Percentiles rank a stretch among this genome's conserved stretches.
Evolutionary conservation across 2,113 vertebrate genomes (phyloP).

Genomic region (Mastomys coucha): DNA sequence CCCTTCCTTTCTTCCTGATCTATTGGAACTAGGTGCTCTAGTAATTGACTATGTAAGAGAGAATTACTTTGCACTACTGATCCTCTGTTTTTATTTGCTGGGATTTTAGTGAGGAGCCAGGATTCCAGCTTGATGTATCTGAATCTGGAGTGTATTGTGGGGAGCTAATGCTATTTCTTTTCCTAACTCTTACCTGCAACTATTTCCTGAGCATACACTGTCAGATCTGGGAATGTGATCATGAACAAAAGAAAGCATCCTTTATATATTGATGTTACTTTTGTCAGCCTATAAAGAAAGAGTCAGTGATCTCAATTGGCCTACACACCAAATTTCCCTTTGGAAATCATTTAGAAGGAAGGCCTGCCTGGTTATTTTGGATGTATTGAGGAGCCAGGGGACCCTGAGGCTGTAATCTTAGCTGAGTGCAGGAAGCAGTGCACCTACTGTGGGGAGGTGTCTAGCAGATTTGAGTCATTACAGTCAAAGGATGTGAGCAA

Average conservation of each 20-base stretch:
- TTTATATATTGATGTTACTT: not conserved
- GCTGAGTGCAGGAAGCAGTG: not conserved
- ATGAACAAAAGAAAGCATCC: not conserved
- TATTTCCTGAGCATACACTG: not conserved
- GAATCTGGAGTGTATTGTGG: not conserved
- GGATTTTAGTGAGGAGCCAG: too few species aligned
- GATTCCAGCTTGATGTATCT: not conserved
- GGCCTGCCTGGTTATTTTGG: not conserved
- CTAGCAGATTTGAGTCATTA: not conserved
- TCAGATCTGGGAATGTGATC: not conserved
- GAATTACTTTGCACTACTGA: not conserved
- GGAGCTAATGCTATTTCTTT: not conserved
- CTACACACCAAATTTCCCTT: not conserved
- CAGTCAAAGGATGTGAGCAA: not conserved
- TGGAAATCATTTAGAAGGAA: not conserved
- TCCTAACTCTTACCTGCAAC: not conserved
- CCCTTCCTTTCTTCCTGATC: not conserved
- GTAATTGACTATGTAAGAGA: not conserved
- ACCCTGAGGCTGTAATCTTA: not conserved
- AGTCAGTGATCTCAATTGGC: not conserved
- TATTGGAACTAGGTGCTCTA: too few species aligned
- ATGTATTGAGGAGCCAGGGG: not conserved
- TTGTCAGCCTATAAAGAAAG: not conserved
- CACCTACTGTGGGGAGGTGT: accelerated
- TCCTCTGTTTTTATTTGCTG: too few species aligned